These are phyloP conservation scores for Rhizomys pruinosus DNA, from an alignment of 2,113 vertebrate species.

Conservation along the genomic window DNA sequence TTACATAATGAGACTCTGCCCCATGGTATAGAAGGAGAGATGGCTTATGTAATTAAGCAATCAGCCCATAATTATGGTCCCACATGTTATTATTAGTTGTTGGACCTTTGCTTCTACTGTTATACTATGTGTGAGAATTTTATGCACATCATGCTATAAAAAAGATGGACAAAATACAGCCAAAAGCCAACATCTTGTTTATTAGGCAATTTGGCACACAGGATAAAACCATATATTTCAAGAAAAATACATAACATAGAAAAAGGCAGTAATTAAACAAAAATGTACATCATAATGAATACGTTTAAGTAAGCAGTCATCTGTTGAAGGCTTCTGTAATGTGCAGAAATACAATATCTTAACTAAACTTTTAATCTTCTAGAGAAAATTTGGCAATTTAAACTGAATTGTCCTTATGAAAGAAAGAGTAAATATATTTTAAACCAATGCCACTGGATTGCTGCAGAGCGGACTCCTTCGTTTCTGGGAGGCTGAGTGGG, in stretches of 20 bases:
- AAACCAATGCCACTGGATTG: not conserved
- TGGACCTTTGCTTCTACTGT: not conserved
- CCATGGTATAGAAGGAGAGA: not conserved
- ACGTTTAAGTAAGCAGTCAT: constrained; percentile 36
- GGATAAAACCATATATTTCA: not conserved
- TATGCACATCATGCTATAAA: not conserved
- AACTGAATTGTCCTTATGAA: constrained; percentile 45
- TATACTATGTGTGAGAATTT: not conserved
- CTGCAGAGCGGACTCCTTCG: not conserved
- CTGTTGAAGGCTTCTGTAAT: not conserved
- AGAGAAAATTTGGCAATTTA: not conserved
- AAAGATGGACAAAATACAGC: constrained; percentile 18
- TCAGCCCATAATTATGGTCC: not conserved
- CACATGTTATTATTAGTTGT: constrained; percentile 15
- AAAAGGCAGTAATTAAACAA: constrained; percentile 7
- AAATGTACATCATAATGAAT: not conserved
- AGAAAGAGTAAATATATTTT: not conserved
- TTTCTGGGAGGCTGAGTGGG: constrained; percentile 12
- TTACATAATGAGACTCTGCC: not conserved
- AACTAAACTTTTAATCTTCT: constrained; percentile 37
- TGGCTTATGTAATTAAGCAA: not conserved
- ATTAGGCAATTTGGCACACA: constrained; percentile 55
- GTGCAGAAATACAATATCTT: constrained; percentile 21
- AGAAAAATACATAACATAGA: constrained; percentile 8
- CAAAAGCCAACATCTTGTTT: constrained; percentile 23